Conservation (phyloP, 2,888 invertebrate genomes). For the Thera britannica region DNA sequence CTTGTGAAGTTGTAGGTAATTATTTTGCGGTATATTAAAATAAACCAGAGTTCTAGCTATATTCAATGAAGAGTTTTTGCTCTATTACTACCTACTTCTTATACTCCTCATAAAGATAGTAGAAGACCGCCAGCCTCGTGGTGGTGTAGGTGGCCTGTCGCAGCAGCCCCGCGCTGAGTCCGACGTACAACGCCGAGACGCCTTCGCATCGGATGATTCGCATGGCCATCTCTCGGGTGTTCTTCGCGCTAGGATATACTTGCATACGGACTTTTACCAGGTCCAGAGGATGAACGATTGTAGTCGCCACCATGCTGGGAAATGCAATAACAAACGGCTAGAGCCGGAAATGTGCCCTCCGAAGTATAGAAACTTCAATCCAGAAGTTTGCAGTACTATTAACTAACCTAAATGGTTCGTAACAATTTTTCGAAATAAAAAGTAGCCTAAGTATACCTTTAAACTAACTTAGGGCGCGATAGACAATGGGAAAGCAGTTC, state of each 20-base stretch:
- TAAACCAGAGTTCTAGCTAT: too few relatives aligned
- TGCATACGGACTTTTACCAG: constrained; percentile 98
- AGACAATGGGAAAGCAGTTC: too few relatives aligned
- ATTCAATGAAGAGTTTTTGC: too few relatives aligned
- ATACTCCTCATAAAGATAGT: constrained; percentile 91
- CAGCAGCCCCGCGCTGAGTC: constrained; percentile 94
- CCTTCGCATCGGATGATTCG: constrained; percentile 93
- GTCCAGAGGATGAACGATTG: constrained; percentile 97
- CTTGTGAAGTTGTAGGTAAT: too few relatives aligned
- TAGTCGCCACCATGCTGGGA: constrained; percentile 95
- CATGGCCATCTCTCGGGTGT: constrained; percentile 87
- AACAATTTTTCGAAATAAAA: too few relatives aligned
- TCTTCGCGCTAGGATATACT: constrained; percentile 89
- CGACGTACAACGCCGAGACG: constrained; percentile 91
- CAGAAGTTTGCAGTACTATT: too few relatives aligned
- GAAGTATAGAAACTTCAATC: too few relatives aligned
- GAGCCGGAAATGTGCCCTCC: too few relatives aligned
- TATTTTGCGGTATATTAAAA: too few relatives aligned
- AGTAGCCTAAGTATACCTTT: too few relatives aligned
- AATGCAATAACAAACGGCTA: background rate
- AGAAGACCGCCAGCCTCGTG: constrained; percentile 94
- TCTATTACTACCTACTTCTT: constrained; percentile 78
- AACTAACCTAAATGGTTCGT: too few relatives aligned
- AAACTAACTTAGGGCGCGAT: too few relatives aligned
- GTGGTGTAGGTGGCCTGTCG: constrained; percentile 98